phyloP scores from a whole-genome alignment of 2,797 vertebrate species.

The Anguilla megastoma region DNA sequence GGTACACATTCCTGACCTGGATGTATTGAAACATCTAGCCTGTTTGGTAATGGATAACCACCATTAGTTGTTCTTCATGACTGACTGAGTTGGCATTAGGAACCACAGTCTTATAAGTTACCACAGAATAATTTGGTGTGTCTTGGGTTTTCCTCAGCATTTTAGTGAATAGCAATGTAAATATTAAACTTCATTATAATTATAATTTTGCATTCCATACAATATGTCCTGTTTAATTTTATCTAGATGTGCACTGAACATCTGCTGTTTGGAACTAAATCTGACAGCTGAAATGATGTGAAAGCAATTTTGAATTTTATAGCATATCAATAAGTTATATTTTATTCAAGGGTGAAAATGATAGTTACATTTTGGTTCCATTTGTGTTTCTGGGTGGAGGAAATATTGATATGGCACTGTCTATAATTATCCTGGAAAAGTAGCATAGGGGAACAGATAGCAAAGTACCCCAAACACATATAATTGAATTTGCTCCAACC shows the following conservation, averaged over 20 bases:
- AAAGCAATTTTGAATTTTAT: not conserved
- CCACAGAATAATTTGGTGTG: not conserved
- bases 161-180: slow-evolving; percentile 33
- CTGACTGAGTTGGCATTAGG: slow-evolving; percentile 21
- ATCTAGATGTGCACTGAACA: not conserved
- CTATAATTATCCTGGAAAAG: slow-evolving; percentile 29
- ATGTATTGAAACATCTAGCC: slow-evolving; percentile 12
- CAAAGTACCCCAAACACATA: not conserved
- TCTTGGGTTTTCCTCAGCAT: slow-evolving; percentile 25
- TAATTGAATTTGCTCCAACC: not conserved
- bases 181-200: not conserved
- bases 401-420: slow-evolving; percentile 29
- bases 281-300: not conserved
- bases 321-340: not conserved
- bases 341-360: not conserved
- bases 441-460: not conserved
- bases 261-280: not conserved
- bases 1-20: not conserved
- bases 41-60: slow-evolving; percentile 16
- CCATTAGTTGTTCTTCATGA: slow-evolving; percentile 18
- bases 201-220: not conserved
- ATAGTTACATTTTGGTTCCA: not conserved
- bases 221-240: not conserved
- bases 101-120: slow-evolving; percentile 27
- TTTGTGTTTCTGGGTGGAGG: slow-evolving; percentile 21